Conservation (phyloP, 2,797 vertebrate genomes). For the Ptychadena robeensis region DNA sequence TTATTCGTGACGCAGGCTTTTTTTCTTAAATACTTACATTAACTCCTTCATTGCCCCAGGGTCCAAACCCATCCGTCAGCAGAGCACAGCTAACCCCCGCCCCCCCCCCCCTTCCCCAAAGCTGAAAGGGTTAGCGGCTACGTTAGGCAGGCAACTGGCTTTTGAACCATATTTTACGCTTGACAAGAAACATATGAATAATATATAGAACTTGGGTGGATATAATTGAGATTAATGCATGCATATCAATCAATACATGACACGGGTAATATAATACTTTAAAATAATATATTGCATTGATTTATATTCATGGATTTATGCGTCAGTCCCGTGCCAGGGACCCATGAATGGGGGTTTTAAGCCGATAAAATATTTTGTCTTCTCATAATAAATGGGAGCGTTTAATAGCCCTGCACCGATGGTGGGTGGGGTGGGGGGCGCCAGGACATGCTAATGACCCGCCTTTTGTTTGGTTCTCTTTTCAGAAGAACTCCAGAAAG, state of each 20-base stretch:
- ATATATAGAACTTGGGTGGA: constrained; percentile 83
- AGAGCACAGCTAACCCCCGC: background rate
- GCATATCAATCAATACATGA: constrained; percentile 84
- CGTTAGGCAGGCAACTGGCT: constrained; percentile 73
- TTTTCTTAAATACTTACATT: constrained; percentile 48
- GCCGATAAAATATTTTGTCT: constrained; percentile 76
- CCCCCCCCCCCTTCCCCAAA: background rate
- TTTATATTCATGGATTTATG: constrained; percentile 86
- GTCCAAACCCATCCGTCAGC: constrained; percentile 28
- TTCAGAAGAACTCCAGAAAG: constrained; percentile 97
- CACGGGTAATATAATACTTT: constrained; percentile 83
- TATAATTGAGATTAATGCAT: constrained; percentile 88
- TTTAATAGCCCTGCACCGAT: constrained; percentile 70
- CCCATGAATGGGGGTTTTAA: constrained; percentile 70
- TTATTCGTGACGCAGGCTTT: constrained; percentile 17
- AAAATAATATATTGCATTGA: constrained; percentile 88
- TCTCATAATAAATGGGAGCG: constrained; percentile 74
- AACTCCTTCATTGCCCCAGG: constrained; percentile 52
- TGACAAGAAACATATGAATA: constrained; percentile 85
- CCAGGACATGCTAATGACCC: constrained; percentile 3
- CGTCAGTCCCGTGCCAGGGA: constrained; percentile 77
- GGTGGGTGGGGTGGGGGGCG: too few species aligned
- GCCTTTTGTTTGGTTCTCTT: constrained; percentile 70
- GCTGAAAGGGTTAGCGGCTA: constrained; percentile 68
- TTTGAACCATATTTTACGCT: constrained; percentile 79